A percentile compares a stretch with the other conserved stretches of the same genome.
These are phyloP conservation scores for Cavia aperea DNA, from an alignment of 2,113 vertebrate species.

Conservation along the genomic window DNA sequence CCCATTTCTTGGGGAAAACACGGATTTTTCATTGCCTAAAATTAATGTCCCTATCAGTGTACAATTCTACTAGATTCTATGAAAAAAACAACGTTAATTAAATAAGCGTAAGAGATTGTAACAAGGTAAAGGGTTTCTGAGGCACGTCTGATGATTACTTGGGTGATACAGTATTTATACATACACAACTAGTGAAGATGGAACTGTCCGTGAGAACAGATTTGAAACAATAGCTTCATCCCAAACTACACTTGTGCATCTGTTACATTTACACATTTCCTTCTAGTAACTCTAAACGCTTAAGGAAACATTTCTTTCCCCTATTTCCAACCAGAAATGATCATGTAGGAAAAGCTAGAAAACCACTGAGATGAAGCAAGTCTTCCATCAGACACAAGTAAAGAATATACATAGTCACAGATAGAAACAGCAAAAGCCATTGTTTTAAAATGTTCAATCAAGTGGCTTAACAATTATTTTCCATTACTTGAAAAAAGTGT, in stretches of 20 bases:
- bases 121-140: neutral
- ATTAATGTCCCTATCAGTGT: constrained; percentile 37
- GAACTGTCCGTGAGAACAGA: constrained; percentile 54
- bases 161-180: constrained; percentile 37
- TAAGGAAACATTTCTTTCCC: constrained; percentile 42
- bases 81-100: neutral
- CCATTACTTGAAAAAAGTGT: neutral
- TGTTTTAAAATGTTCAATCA: neutral
- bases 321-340: constrained; percentile 36
- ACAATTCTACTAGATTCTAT: constrained; percentile 18
- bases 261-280: constrained; percentile 59
- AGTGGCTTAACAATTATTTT: constrained; percentile 22
- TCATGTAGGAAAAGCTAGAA: constrained; percentile 22
- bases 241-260: constrained; percentile 39
- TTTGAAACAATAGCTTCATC: constrained; percentile 62
- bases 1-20: constrained; percentile 36
- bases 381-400: neutral
- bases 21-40: constrained; percentile 41
- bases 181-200: constrained; percentile 32
- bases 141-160: neutral
- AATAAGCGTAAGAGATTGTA: neutral
- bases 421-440: constrained; percentile 27
- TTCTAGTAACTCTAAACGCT: constrained; percentile 51
- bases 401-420: neutral
- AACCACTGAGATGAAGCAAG: constrained; percentile 21